Evolutionary conservation across 2,797 vertebrate species (phyloP), one percentile per base, ranked within the genome.

Genomic region (Synaphobranchus kaupii): DNA sequence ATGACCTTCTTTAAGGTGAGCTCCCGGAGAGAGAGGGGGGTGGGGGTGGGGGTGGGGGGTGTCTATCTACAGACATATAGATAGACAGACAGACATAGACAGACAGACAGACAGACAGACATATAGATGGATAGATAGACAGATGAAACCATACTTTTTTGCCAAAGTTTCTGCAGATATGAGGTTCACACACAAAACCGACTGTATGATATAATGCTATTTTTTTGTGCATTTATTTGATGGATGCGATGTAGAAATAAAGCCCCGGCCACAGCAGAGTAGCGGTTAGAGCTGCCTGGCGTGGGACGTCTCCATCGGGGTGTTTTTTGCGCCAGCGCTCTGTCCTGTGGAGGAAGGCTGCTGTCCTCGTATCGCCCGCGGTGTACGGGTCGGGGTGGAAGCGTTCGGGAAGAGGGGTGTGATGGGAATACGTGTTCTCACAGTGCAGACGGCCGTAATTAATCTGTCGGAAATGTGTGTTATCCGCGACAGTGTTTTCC

Each of bases 1-100:
- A 99, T 99, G 98, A 96, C 97, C 91, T 99, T 99, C 95, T 99
- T 99, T 92, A 99, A 98, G 98, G 99, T 99, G 95, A 68, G 47
- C 13, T 15, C 4, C 54, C 10, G 15, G 10, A 56, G 54, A 56
- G 58, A 20, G 13, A 15, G 15, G 58, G 20, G 20, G n/a, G n/a
- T n/a, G n/a, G n/a, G n/a, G n/a, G n/a, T n/a, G n/a, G n/a, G n/a
- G n/a, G n/a, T n/a, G n/a, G n/a, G n/a, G n/a, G n/a, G n/a, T n/a
- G n/a, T n/a, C n/a, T n/a, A n/a, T n/a, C n/a, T n/a, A n/a, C 50
- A 50, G 7, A 9, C 50, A 10, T 1, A 8, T 0, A 50, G 0
- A 8, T 0, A 50, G 6, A 50, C 48, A 50, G 6, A 7, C 50
- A 50, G 0, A 50, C 50, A 50, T 0, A 50, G 7, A 50, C 50